These are phyloP conservation scores for Gymnopithys bicolor DNA, from an alignment of 2,797 vertebrate genomes.

Conservation along the genomic window DNA sequence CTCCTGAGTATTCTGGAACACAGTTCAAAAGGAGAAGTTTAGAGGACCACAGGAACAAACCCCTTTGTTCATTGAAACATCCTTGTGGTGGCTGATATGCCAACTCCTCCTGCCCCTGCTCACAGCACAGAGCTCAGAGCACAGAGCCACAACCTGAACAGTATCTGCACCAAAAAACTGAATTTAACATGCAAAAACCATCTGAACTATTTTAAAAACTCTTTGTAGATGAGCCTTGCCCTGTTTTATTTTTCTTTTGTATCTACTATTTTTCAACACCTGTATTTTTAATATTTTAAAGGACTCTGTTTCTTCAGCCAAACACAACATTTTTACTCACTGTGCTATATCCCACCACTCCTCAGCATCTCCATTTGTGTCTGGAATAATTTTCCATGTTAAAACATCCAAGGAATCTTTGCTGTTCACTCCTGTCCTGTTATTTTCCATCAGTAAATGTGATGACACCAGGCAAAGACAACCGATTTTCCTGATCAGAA, in stretches of 20 bases:
- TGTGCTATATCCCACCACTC: not conserved
- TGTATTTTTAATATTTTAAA: not conserved
- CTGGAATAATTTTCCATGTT: not conserved
- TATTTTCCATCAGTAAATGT: not conserved
- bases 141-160: not conserved
- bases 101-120: not conserved
- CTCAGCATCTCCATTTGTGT: not conserved
- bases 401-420: fast-evolving
- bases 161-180: not conserved
- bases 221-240: not conserved
- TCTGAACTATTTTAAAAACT: not conserved
- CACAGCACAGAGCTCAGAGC: not conserved
- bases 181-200: not conserved
- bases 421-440: not conserved
- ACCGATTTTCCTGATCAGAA: not conserved
- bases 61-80: not conserved
- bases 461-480: not conserved
- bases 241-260: not conserved
- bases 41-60: not conserved
- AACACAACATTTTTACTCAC: not conserved
- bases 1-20: not conserved
- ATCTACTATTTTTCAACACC: not conserved
- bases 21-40: not conserved
- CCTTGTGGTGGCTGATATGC: not conserved
- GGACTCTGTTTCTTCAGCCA: not conserved